phyloP scores from a whole-genome alignment of 2,888 invertebrate species.

The Polylopha cassiicola region DNA sequence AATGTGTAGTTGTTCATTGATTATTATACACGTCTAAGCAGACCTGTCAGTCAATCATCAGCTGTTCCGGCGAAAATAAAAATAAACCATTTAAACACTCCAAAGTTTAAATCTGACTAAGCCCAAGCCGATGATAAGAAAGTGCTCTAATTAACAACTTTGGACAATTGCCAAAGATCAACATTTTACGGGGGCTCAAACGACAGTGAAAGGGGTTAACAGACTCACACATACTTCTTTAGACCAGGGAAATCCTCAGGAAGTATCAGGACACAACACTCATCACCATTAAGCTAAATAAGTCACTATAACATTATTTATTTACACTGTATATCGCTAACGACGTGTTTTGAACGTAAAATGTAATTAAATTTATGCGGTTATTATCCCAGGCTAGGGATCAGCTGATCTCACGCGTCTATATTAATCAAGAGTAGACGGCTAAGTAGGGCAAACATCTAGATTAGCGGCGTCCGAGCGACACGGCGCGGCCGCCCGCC shows the following conservation, averaged over 20 bases:
- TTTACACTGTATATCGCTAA: conserved; percentile 14
- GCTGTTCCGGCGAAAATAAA: conserved; percentile 10
- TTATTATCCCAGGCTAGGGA: conserved; percentile 51
- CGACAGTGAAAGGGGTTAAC: conserved; percentile 24
- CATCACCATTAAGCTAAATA: conserved; percentile 1
- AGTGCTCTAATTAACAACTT: conserved; percentile 56
- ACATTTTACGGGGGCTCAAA: conserved; percentile 27
- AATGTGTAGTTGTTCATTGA: no score
- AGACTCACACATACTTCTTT: conserved; percentile 23
- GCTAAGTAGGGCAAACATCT: conserved; percentile 73
- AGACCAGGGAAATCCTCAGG: conserved; percentile 16
- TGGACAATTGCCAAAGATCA: conserved; percentile 57
- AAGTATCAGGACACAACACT: conserved; percentile 17
- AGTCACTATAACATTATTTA: conserved; percentile 8
- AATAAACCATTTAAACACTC: conserved; percentile 17
- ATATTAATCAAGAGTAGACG: conserved; percentile 68
- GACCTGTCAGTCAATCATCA: conserved; percentile 11
- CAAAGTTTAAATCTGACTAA: conserved; percentile 27
- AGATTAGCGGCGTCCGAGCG: conserved; percentile 40
- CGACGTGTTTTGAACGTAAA: conserved; percentile 11
- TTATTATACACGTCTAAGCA: no score
- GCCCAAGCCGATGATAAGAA: conserved; percentile 46
- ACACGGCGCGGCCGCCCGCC: conserved; percentile 29
- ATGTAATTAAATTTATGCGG: conserved; percentile 37
- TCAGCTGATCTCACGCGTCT: conserved; percentile 73